These are phyloP conservation scores for Antitype chi DNA, from an alignment of 2,888 invertebrate species.

Conservation along the genomic window DNA sequence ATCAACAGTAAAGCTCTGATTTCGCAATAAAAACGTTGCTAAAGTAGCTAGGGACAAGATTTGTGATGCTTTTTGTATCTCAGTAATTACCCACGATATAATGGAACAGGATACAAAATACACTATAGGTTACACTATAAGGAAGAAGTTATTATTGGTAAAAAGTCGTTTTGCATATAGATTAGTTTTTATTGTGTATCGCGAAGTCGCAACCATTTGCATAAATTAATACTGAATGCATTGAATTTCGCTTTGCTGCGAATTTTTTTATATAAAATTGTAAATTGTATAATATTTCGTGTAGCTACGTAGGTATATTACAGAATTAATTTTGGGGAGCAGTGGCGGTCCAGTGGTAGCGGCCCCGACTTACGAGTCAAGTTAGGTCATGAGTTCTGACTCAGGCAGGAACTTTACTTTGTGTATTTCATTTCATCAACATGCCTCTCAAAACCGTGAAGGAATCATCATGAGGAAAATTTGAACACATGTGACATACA, in stretches of 20 bases:
- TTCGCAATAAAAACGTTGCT: constrained; percentile 47
- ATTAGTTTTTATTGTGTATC: constrained; percentile 33
- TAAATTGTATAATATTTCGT: background rate
- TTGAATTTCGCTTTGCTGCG: constrained; percentile 3
- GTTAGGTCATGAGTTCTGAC: no score
- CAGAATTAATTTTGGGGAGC: no score
- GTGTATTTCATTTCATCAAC: no score
- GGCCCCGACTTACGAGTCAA: no score
- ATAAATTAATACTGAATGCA: constrained; percentile 43
- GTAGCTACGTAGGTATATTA: no score
- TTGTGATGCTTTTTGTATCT: constrained; percentile 34
- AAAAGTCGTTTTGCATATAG: constrained; percentile 17
- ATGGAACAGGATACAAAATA: constrained; percentile 16
- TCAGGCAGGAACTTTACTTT: no score
- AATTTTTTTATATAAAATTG: background rate
- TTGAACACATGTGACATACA: no score
- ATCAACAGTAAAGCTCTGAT: constrained; percentile 36
- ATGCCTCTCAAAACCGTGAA: no score
- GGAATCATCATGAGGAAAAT: no score
- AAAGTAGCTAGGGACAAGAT: constrained; percentile 23
- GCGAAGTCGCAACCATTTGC: constrained; percentile 33
- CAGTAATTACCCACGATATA: constrained; percentile 40
- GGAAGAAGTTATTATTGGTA: constrained; percentile 2
- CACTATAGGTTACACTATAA: background rate
- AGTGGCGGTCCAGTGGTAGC: no score